A percentile compares a stretch with the other conserved stretches of the same genome.
These are phyloP conservation scores for Phymatocera aterrima DNA, from an alignment of 2,888 invertebrate genomes.

Conservation along the genomic window DNA sequence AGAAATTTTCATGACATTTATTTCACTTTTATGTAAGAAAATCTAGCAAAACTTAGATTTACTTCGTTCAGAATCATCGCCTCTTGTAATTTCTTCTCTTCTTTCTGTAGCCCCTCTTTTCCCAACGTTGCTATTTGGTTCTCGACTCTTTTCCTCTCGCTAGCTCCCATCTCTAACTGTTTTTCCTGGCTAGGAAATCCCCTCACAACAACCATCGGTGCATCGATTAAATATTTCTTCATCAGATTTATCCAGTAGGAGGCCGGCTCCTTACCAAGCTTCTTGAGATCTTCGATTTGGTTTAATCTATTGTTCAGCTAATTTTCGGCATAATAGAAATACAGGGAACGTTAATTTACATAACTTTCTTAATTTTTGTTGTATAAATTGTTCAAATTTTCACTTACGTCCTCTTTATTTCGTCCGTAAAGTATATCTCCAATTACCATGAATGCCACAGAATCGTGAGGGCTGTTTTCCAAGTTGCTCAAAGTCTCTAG, in stretches of 20 bases:
- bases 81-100: conserved; percentile 79
- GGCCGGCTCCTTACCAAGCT: conserved; percentile 79
- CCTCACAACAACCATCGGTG: conserved; percentile 80
- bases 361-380: background rate
- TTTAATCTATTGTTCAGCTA: conserved; percentile 84
- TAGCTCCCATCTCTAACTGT: conserved; percentile 81
- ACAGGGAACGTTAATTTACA: conserved; percentile 10
- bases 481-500: conserved; percentile 83
- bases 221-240: conserved; percentile 81
- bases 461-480: conserved; percentile 87
- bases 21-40: no score
- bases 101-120: conserved; percentile 81
- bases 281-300: conserved; percentile 79
- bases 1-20: conserved; percentile 11
- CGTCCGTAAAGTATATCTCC: conserved; percentile 91
- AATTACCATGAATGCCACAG: conserved; percentile 86
- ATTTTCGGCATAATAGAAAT: background rate
- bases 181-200: conserved; percentile 81
- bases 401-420: conserved; percentile 83
- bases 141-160: conserved; percentile 84
- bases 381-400: background rate
- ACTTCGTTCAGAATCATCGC: conserved; percentile 89
- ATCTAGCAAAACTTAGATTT: no score
- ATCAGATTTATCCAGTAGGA: conserved; percentile 86
- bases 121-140: conserved; percentile 82